Percentiles rank a stretch among this genome's conserved stretches.
Conservation (phyloP, 2,113 vertebrate species). For the Hippopotamus amphibius region DNA sequence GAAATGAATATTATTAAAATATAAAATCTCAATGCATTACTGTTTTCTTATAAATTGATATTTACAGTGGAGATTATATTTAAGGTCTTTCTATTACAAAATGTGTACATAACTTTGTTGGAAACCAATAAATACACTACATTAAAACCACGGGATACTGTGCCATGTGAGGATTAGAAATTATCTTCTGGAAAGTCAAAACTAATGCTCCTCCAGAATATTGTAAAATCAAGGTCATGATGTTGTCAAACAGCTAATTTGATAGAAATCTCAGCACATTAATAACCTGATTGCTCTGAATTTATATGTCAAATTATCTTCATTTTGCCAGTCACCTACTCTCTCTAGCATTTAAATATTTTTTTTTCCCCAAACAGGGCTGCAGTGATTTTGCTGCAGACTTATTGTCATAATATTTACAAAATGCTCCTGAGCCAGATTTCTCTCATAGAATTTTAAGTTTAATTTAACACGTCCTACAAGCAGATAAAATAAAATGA, state of each 20-base stretch:
- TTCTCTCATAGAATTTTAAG: constrained; percentile 81
- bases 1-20: neutral
- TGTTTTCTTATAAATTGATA: neutral
- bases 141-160: neutral
- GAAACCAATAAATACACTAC: neutral
- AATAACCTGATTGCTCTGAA: neutral
- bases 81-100: neutral
- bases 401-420: constrained; percentile 75
- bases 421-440: constrained; percentile 74
- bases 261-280: neutral
- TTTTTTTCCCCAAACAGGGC: neutral
- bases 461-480: constrained; percentile 82
- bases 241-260: neutral
- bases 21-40: neutral
- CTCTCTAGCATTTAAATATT: constrained; percentile 43
- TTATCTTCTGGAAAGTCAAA: neutral
- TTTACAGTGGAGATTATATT: constrained; percentile 1
- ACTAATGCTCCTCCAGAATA: neutral
- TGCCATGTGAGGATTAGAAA: neutral
- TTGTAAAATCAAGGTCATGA: neutral
- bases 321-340: neutral
- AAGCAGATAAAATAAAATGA: constrained; percentile 72
- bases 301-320: neutral
- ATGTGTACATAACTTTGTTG: neutral
- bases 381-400: neutral